Conservation (phyloP, 2,888 invertebrate species). For the Amphipyra tragopoginis region DNA sequence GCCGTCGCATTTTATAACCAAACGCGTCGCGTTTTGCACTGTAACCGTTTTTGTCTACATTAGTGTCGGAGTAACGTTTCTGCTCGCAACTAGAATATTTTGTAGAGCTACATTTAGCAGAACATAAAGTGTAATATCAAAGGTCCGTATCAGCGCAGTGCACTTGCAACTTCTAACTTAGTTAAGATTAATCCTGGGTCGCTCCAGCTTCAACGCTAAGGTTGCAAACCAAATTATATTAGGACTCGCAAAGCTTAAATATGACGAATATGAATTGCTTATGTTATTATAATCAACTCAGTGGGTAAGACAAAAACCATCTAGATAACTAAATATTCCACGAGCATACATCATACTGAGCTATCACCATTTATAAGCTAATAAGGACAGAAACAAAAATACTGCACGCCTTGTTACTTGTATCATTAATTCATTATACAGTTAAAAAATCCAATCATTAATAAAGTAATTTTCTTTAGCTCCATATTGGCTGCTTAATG, state of each 20-base stretch:
- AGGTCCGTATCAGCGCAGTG: conserved; percentile 51
- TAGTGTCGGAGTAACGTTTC: conserved; percentile 24
- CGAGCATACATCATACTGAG: conserved; percentile 7
- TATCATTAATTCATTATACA: conserved; percentile 50
- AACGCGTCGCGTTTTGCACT: conserved; percentile 42
- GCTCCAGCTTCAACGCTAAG: conserved; percentile 40
- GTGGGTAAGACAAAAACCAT: not conserved
- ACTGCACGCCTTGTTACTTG: conserved; percentile 27
- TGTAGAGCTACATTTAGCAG: conserved; percentile 31
- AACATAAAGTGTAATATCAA: conserved; percentile 52
- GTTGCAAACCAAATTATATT: conserved; percentile 49
- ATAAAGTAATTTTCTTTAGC: conserved; percentile 70
- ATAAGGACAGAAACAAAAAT: conserved; percentile 30
- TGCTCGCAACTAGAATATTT: conserved; percentile 30
- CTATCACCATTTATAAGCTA: conserved; percentile 21
- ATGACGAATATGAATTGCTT: conserved; percentile 34
- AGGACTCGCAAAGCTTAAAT: conserved; percentile 38
- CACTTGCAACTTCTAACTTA: conserved; percentile 59
- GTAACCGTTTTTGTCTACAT: conserved; percentile 52
- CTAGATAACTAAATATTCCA: no score
- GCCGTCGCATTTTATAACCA: conserved; percentile 40
- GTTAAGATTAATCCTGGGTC: conserved; percentile 51
- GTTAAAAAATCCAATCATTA: conserved; percentile 62
- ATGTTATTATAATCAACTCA: conserved; percentile 21
- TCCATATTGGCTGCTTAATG: conserved; percentile 65